Percentiles rank a stretch among this genome's conserved stretches.
These are phyloP conservation scores for Coregonus ussuriensis DNA, from an alignment of 2,797 vertebrate species.

Conservation along the genomic window DNA sequence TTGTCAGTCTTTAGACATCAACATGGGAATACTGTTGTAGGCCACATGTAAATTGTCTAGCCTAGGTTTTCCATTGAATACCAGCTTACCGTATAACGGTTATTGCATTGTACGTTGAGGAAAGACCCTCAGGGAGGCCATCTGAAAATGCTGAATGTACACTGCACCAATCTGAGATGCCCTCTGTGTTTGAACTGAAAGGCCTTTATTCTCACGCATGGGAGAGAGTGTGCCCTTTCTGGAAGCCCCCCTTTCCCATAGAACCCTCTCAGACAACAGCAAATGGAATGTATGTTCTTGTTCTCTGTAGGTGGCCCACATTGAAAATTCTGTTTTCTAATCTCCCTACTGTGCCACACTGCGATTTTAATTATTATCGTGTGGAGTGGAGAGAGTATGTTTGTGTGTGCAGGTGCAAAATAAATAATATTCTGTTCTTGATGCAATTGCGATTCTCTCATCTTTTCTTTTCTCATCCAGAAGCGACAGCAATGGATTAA, in stretches of 20 bases:
- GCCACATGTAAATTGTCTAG: neutral
- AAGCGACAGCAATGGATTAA: too few relatives aligned
- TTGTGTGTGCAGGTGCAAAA: neutral
- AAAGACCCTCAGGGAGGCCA: slow-evolving; percentile 20
- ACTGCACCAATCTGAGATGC: slow-evolving; percentile 32
- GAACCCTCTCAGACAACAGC: slow-evolving; percentile 31
- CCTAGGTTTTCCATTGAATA: neutral
- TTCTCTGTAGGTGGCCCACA: slow-evolving; percentile 21
- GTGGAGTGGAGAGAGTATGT: neutral
- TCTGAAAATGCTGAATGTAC: slow-evolving; percentile 50
- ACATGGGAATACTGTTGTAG: slow-evolving; percentile 3
- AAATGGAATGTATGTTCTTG: neutral
- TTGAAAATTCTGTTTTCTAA: slow-evolving; percentile 8
- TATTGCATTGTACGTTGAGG: slow-evolving; percentile 17
- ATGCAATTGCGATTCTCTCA: too few relatives aligned
- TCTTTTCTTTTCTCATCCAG: neutral
- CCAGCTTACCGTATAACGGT: slow-evolving; percentile 17
- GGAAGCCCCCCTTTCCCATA: slow-evolving; percentile 41
- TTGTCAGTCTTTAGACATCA: neutral
- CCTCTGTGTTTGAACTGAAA: slow-evolving; percentile 43
- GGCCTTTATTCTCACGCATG: slow-evolving; percentile 34
- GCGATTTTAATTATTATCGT: slow-evolving; percentile 13
- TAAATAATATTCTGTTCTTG: neutral
- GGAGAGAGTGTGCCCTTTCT: slow-evolving; percentile 39
- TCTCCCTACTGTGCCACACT: slow-evolving; percentile 19